These are phyloP conservation scores for Drosophila monieri DNA, from an alignment of 2,888 invertebrate genomes.

Conservation along the genomic window DNA sequence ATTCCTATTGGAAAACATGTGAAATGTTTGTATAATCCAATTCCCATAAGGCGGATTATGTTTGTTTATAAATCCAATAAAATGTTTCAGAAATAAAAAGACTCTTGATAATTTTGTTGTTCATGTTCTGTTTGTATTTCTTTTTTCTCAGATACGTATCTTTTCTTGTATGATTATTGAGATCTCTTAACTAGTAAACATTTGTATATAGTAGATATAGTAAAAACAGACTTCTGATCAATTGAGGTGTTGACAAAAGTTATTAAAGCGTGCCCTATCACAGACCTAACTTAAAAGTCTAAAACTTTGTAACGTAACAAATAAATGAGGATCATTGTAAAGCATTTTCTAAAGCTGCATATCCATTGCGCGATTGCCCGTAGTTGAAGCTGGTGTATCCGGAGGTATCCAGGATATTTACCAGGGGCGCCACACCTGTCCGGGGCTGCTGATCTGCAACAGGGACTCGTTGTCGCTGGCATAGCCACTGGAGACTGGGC, in stretches of 20 bases:
- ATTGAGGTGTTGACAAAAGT: slow-evolving; percentile 54
- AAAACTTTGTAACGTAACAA: slow-evolving; percentile 71
- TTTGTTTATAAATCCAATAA: background rate
- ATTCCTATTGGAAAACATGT: no score
- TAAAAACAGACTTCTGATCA: slow-evolving; percentile 65
- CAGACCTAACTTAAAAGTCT: slow-evolving; percentile 70
- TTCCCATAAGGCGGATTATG: no score
- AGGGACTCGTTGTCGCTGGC: slow-evolving; percentile 82
- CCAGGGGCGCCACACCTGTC: slow-evolving; percentile 82
- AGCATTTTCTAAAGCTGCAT: slow-evolving; percentile 71
- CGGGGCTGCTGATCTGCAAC: slow-evolving; percentile 70
- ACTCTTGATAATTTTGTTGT: slow-evolving; percentile 5
- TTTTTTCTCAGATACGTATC: slow-evolving; percentile 16
- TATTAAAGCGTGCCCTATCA: slow-evolving; percentile 81
- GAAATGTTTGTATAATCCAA: no score
- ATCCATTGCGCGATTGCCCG: slow-evolving; percentile 67
- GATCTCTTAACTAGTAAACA: slow-evolving; percentile 49
- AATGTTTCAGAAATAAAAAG: slow-evolving; percentile 4
- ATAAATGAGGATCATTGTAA: slow-evolving; percentile 76
- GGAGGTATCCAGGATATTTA: slow-evolving; percentile 46
- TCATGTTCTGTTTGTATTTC: slow-evolving; percentile 17
- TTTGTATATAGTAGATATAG: slow-evolving; percentile 21
- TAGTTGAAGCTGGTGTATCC: slow-evolving; percentile 18
- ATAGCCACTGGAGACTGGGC: slow-evolving; percentile 83
- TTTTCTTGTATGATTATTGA: slow-evolving; percentile 31